Percentiles rank a stretch among this genome's conserved stretches.
phyloP scores from a whole-genome alignment of 2,113 vertebrate species.

The Myrmecobius fasciatus region DNA sequence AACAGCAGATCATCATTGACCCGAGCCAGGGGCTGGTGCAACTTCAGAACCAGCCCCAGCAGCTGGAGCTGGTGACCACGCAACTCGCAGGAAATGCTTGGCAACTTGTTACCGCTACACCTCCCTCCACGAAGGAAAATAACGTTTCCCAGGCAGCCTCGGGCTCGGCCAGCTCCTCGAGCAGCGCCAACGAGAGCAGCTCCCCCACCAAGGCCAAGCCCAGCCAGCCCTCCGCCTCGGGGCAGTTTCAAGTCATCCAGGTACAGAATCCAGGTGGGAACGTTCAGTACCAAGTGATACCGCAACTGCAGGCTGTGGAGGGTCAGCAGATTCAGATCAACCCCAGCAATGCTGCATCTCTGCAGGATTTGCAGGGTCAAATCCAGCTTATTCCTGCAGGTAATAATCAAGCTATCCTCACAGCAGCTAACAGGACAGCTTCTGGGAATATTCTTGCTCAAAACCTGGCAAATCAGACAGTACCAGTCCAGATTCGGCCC shows the following conservation, averaged over 20 bases:
- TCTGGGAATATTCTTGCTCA: constrained; percentile 91
- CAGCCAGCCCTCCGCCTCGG: constrained; percentile 78
- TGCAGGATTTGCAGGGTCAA: constrained; percentile 92
- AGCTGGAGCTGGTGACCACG: constrained; percentile 96
- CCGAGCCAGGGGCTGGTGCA: constrained; percentile 95
- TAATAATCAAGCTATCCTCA: constrained; percentile 94
- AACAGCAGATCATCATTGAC: constrained; percentile 94
- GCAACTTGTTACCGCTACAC: constrained; percentile 95
- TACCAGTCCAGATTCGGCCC: constrained; percentile 96
- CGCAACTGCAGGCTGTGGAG: constrained; percentile 97
- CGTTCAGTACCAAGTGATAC: constrained; percentile 98
- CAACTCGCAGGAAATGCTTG: constrained; percentile 97
- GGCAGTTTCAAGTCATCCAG: constrained; percentile 97
- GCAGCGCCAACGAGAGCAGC: constrained; percentile 87
- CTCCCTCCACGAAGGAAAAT: constrained; percentile 93
- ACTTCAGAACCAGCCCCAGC: constrained; percentile 93
- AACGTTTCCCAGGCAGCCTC: constrained; percentile 87
- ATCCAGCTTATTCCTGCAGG: constrained; percentile 96
- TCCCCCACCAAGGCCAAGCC: constrained; percentile 92
- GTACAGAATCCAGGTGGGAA: constrained; percentile 92
- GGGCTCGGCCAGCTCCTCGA: constrained; percentile 85
- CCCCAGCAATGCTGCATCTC: constrained; percentile 88
- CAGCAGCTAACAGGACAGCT: constrained; percentile 87
- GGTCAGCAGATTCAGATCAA: constrained; percentile 97
- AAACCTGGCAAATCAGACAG: constrained; percentile 92